Conservation (phyloP, 2,888 invertebrate genomes). For the Hymenopus coronatus region DNA sequence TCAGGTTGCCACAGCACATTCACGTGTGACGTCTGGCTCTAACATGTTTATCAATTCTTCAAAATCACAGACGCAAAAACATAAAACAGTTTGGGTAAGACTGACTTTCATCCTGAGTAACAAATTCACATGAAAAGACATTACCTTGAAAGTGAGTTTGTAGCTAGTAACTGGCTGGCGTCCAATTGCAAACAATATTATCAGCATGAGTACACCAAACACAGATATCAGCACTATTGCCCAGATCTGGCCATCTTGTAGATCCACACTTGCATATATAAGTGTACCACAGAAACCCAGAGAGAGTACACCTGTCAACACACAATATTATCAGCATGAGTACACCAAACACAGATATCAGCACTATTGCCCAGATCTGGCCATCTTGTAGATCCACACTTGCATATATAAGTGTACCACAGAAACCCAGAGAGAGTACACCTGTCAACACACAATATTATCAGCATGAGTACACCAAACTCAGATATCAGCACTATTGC, state of each 20-base stretch:
- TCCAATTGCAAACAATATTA: slow-evolving; percentile 59
- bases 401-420: slow-evolving; percentile 48
- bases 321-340: slow-evolving; percentile 48
- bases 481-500: slow-evolving; percentile 48
- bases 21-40: too few species aligned
- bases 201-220: slow-evolving; percentile 53
- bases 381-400: slow-evolving; percentile 34
- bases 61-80: too few species aligned
- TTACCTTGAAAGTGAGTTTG: slow-evolving; percentile 76
- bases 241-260: slow-evolving; percentile 37
- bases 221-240: slow-evolving; percentile 48
- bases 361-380: slow-evolving; percentile 43
- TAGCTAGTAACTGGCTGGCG: slow-evolving; percentile 65
- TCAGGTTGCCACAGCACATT: too few species aligned
- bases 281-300: slow-evolving; percentile 54
- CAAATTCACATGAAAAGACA: slow-evolving; percentile 49
- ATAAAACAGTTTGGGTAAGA: too few species aligned
- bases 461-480: slow-evolving; percentile 53
- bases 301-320: slow-evolving; percentile 54
- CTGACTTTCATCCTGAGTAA: too few species aligned
- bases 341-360: slow-evolving; percentile 51
- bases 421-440: slow-evolving; percentile 54
- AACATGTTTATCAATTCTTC: neutral
- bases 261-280: slow-evolving; percentile 42
- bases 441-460: slow-evolving; percentile 50